Evolutionary conservation across 2,113 vertebrate genomes (phyloP).

Genomic region (Canis aureus): DNA sequence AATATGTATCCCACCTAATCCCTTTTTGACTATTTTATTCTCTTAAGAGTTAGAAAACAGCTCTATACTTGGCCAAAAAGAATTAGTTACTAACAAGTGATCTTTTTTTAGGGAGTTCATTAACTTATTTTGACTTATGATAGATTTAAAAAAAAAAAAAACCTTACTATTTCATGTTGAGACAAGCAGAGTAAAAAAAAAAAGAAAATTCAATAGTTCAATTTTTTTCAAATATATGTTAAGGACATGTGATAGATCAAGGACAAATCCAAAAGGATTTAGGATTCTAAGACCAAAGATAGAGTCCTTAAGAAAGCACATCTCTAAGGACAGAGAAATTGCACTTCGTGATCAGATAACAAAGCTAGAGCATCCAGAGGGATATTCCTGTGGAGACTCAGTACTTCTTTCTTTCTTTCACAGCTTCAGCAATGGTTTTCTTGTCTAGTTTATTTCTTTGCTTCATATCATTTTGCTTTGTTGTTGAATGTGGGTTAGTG

Average conservation of each 20-base stretch:
- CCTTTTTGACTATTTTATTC: not conserved
- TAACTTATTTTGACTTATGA: not conserved
- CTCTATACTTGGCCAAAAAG: not conserved
- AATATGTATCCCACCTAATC: not conserved
- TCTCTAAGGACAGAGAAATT: not conserved
- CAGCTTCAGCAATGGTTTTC: not conserved
- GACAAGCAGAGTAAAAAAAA: not conserved
- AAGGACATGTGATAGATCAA: not conserved
- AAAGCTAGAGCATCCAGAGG: not conserved
- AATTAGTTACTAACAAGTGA: not conserved
- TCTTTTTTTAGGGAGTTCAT: not conserved
- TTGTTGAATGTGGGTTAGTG: not conserved
- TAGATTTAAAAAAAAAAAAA: rapidly evolving
- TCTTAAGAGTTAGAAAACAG: not conserved
- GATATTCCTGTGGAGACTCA: not conserved
- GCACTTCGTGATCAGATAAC: not conserved
- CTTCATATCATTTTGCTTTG: not conserved
- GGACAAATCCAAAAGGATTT: not conserved
- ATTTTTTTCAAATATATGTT: not conserved
- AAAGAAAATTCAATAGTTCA: not conserved
- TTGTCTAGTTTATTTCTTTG: not conserved
- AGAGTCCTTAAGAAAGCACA: not conserved
- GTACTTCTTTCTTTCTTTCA: not conserved
- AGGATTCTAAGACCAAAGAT: not conserved
- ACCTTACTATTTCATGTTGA: not conserved